Base-by-base conservation (phyloP, 2,888 invertebrate genomes). In the Temnothorax rugatulus region DNA sequence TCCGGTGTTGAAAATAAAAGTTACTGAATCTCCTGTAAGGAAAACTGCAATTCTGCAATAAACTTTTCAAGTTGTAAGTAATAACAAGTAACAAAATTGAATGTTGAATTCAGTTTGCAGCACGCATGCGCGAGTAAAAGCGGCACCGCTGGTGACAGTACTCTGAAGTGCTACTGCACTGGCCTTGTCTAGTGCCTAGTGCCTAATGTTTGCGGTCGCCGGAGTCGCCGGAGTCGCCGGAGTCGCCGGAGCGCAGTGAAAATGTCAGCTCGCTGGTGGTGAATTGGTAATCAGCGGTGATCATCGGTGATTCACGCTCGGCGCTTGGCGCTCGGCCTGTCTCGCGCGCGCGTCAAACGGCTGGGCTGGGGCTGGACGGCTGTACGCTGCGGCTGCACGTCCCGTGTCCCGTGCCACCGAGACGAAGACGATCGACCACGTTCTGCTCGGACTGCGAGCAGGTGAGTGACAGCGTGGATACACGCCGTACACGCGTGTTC, bases 221-320 rank as follows among this genome's bases (percentile, higher is more conserved):
- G 34, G 34, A 34, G 34, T 7, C 2, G 29, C 34, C 34, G 34
- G 34, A 34, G 34, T 7, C 25, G 1, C 34, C 34, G 34, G 34
- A 34, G 29, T 29, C 34, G 4, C 34, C 4, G 34, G 34, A 34
- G 7, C 38, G 85, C 77, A 69, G 85, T 84, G 89, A 92, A 92
- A 92, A 93, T 92, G 93, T 93, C 92, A 92, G 91, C 90, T 34
- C 34, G 7, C 7, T 34, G 34, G 34, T 34, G 34, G 34, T 34
- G 7, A 34, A 34, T 77, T 91, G 92, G 90, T 92, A 91, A 93
- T 90, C 21, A 7, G 47, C 2, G 50, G 52, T 41, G 2, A 41
- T 41, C 41, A 9, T 8, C n/a, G 52, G 90, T 93, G 92, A 93
- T 90, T 93, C 92, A 93, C 88, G 25, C 38, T 76, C n/a, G 15